A percentile compares a stretch with the other conserved stretches of the same genome.
phyloP scores from a whole-genome alignment of 2,888 invertebrate genomes.

The Branchellion lobata region DNA sequence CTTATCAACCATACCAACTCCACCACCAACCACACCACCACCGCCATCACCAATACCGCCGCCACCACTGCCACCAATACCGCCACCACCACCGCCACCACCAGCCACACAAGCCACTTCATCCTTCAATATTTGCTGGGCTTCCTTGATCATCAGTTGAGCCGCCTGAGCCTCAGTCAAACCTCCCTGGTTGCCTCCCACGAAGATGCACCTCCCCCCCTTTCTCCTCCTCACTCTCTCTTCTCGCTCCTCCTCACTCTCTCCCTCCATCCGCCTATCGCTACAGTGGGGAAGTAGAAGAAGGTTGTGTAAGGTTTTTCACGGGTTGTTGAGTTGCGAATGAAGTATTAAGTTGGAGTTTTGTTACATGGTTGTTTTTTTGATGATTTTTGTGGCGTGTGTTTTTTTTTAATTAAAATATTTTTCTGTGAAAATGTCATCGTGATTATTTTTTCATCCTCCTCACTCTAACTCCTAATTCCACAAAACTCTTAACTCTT shows the following conservation, averaged over 20 bases:
- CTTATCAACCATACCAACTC: not conserved
- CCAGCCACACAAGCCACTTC: slow-evolving; percentile 53
- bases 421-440: too few relatives aligned
- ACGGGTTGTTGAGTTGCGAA: too few relatives aligned
- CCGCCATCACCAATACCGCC: not conserved
- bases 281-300: too few relatives aligned
- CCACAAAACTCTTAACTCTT: too few relatives aligned
- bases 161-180: slow-evolving; percentile 82
- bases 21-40: not conserved
- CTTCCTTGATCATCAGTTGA: slow-evolving; percentile 74
- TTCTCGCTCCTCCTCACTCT: slow-evolving; percentile 72
- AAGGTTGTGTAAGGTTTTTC: too few relatives aligned
- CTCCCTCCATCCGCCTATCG: slow-evolving; percentile 67
- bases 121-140: slow-evolving; percentile 70
- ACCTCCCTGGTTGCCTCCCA: slow-evolving; percentile 65
- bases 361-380: not conserved
- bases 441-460: too few relatives aligned
- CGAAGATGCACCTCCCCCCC: slow-evolving; percentile 56
- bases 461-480: too few relatives aligned
- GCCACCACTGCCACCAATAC: not conserved
- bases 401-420: too few relatives aligned
- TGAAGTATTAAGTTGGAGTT: too few relatives aligned
- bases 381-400: not conserved
- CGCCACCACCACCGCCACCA: not conserved
- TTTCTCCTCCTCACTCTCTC: slow-evolving; percentile 60